Evolutionary conservation across 2,113 vertebrate species (phyloP).

Genomic region (Psammodynastes pulverulentus): DNA sequence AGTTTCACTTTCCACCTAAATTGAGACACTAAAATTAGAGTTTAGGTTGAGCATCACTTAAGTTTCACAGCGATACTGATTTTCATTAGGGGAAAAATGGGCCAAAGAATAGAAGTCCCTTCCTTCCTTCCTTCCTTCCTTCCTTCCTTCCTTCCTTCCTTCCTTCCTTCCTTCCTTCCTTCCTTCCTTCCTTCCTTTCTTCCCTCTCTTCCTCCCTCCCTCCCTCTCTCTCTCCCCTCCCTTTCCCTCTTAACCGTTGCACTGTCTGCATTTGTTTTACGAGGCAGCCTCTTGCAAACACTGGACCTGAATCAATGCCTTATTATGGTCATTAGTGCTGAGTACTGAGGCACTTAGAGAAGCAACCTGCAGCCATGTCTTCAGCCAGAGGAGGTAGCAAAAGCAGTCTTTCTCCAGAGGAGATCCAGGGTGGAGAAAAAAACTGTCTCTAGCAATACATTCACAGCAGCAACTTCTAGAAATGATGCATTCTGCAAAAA

Average conservation of each 20-base stretch:
- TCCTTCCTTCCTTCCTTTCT: background rate
- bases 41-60: background rate
- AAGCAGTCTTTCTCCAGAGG: background rate
- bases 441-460: background rate
- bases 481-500: background rate
- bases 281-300: background rate
- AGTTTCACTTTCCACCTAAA: background rate
- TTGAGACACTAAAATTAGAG: background rate
- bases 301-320: background rate
- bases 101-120: background rate
- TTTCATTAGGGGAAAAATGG: background rate
- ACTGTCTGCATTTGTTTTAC: background rate
- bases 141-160: too few species aligned
- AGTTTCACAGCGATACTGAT: background rate
- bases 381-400: background rate
- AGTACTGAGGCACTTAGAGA: background rate
- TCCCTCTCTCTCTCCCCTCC: background rate
- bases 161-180: too few species aligned
- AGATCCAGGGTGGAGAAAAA: background rate
- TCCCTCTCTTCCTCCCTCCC: background rate
- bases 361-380: background rate
- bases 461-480: background rate
- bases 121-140: fast-evolving
- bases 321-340: background rate
- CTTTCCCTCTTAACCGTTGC: background rate